Conservation (phyloP, 1,140 invertebrate species). For the Drosophila oshimai region DNA sequence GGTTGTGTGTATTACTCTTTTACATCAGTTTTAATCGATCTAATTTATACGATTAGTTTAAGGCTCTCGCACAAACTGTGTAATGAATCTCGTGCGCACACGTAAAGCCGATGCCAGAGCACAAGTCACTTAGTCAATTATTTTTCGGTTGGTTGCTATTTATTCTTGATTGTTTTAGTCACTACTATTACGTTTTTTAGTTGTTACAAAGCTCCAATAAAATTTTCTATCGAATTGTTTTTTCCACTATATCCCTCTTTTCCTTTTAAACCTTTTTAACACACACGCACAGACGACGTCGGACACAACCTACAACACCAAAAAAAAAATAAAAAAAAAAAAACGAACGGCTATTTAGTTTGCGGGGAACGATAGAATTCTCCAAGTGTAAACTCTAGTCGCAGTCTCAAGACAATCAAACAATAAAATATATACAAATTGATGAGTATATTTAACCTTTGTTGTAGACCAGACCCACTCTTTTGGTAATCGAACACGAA, state of each 20-base stretch:
- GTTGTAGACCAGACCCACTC: conserved; percentile 38
- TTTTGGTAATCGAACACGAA: conserved; percentile 16
- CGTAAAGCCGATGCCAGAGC: not conserved
- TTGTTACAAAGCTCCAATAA: conserved; percentile 53
- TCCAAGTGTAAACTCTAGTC: conserved; percentile 18
- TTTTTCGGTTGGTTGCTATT: conserved; percentile 57
- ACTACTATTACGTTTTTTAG: conserved; percentile 47
- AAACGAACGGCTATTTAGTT: conserved; percentile 4
- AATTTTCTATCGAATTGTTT: conserved; percentile 46
- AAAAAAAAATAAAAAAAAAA: conserved; percentile 26
- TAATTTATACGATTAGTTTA: conserved; percentile 53
- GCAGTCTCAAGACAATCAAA: conserved; percentile 62
- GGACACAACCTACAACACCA: conserved; percentile 75
- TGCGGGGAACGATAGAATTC: not conserved
- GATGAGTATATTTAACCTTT: conserved; percentile 24
- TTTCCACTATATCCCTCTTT: not conserved
- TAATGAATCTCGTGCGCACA: conserved; percentile 33
- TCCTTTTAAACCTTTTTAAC: conserved; percentile 6
- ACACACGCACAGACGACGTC: conserved; percentile 50
- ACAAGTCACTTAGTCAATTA: conserved; percentile 62
- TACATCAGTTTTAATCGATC: conserved; percentile 42
- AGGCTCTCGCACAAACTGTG: conserved; percentile 16
- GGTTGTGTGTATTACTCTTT: conserved; percentile 78
- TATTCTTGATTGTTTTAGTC: conserved; percentile 67
- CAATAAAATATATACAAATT: conserved; percentile 31